Conservation (phyloP, 2,113 vertebrate genomes). For the Cettia cetti region DNA sequence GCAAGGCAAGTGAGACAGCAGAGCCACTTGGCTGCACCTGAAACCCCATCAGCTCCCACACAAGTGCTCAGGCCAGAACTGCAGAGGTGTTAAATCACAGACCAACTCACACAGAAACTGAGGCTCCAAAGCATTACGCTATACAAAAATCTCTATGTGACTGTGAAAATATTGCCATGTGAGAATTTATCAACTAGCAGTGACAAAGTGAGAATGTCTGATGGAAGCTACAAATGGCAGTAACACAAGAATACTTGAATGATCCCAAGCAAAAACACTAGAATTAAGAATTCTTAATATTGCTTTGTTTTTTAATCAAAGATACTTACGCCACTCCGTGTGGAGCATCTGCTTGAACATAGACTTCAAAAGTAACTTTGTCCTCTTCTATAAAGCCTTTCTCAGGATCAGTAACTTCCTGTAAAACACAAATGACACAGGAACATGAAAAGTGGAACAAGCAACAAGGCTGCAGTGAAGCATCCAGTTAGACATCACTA, state of each 20-base stretch:
- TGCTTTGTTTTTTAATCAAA: not conserved
- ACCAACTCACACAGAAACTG: not conserved
- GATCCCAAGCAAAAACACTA: not conserved
- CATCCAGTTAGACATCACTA: not conserved
- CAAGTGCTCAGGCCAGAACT: not conserved
- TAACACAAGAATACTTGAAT: not conserved
- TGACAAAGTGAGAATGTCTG: not conserved
- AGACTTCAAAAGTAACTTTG: conserved; percentile 98
- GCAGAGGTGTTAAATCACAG: not conserved
- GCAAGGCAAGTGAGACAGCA: not conserved
- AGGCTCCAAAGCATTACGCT: not conserved
- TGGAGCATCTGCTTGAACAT: conserved; percentile 96
- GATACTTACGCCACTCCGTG: conserved; percentile 95
- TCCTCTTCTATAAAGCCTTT: conserved; percentile 97
- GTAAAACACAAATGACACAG: not conserved
- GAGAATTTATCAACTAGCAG: not conserved
- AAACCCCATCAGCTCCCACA: not conserved
- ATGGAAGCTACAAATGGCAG: not conserved
- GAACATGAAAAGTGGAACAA: not conserved
- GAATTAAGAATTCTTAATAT: not conserved
- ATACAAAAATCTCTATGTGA: not conserved
- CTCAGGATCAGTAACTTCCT: conserved; percentile 98
- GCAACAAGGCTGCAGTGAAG: not conserved
- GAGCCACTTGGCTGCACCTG: not conserved
- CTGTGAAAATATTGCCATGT: not conserved